Evolutionary conservation across 2,888 invertebrate genomes (phyloP).

Genomic region (Abrostola tripartita): DNA sequence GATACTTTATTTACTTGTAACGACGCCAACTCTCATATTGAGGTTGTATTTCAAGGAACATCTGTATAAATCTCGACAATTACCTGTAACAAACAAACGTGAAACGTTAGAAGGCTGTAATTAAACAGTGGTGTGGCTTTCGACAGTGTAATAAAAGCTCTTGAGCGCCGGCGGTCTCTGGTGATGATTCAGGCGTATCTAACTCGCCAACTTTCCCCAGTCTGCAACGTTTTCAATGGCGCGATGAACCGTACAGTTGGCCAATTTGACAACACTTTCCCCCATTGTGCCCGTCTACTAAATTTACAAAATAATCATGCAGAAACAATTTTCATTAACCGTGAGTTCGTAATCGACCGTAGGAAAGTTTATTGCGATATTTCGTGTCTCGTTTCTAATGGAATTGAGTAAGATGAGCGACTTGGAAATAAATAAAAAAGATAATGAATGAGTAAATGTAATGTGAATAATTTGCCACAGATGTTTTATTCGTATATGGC

Average conservation of each 20-base stretch:
- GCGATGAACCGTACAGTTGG: constrained; percentile 69
- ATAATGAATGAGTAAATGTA: constrained; percentile 36
- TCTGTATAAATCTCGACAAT: constrained; percentile 26
- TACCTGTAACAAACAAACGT: constrained; percentile 67
- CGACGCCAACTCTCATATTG: background rate
- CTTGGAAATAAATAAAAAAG: constrained; percentile 6
- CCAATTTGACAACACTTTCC: constrained; percentile 73
- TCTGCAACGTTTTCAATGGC: constrained; percentile 56
- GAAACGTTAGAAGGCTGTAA: constrained; percentile 40
- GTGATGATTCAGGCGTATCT: constrained; percentile 62
- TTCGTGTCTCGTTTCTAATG: constrained; percentile 35
- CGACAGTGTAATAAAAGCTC: constrained; percentile 37
- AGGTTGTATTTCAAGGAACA: background rate
- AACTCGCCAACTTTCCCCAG: constrained; percentile 71
- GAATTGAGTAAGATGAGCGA: constrained; percentile 18
- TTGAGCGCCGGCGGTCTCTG: constrained; percentile 11
- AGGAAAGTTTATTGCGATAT: constrained; percentile 43
- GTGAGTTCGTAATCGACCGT: constrained; percentile 16
- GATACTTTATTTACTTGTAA: constrained; percentile 1
- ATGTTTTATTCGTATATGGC: constrained; percentile 36
- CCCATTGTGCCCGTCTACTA: constrained; percentile 58
- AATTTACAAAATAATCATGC: constrained; percentile 48
- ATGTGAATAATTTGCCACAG: constrained; percentile 34
- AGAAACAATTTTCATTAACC: constrained; percentile 41
- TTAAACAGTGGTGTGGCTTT: constrained; percentile 25